Percentiles rank a stretch among this genome's conserved stretches.
Conservation (phyloP, 2,113 vertebrate genomes). For the Menidia beryllina region DNA sequence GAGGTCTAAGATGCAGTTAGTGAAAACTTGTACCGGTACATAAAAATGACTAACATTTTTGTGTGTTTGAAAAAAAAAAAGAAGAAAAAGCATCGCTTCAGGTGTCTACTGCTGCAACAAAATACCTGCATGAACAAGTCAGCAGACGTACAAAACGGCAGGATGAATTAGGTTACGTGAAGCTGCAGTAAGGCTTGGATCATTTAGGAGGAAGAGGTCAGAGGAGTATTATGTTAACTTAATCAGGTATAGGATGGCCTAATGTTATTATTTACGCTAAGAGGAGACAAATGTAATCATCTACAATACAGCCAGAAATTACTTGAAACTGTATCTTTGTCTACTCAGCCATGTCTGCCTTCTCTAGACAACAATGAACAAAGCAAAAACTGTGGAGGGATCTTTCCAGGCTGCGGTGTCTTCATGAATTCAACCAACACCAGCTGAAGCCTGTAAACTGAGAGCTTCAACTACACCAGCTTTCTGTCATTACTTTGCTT, state of each 20-base stretch:
- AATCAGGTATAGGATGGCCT: constrained; percentile 14
- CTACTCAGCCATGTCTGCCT: constrained; percentile 1
- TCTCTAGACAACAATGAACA: constrained; percentile 35
- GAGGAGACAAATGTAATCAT: constrained; percentile 16
- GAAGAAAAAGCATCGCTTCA: too few species aligned
- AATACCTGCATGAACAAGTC: neutral
- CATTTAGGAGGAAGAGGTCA: neutral
- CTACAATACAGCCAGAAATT: constrained; percentile 24
- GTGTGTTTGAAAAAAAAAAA: too few species aligned
- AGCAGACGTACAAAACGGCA: neutral
- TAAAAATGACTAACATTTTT: too few species aligned
- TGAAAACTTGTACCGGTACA: too few species aligned
- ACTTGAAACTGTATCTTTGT: constrained; percentile 19
- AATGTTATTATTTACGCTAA: constrained; percentile 11
- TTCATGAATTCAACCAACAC: constrained; percentile 12
- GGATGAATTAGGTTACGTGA: neutral
- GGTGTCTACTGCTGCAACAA: neutral
- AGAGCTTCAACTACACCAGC: constrained; percentile 5
- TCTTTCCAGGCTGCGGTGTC: constrained; percentile 5
- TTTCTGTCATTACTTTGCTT: constrained; percentile 11
- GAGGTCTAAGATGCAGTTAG: too few species aligned
- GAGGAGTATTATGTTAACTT: neutral
- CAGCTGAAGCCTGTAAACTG: constrained; percentile 4
- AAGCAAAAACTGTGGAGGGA: constrained; percentile 15
- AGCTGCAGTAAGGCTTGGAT: neutral